Conservation (phyloP, 2,797 vertebrate genomes). For the Sus cebifrons region DNA sequence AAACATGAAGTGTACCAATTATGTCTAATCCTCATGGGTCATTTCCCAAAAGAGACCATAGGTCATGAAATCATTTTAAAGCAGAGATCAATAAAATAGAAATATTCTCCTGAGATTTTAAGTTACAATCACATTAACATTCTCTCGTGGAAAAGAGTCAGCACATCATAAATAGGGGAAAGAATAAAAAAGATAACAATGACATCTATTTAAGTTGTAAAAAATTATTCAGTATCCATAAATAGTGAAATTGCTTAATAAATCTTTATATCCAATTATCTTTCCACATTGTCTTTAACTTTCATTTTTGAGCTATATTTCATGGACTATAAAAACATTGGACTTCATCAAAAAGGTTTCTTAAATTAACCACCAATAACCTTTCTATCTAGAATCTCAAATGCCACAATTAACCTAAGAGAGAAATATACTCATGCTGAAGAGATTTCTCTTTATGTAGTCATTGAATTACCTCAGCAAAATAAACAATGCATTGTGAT, state of each 20-base stretch:
- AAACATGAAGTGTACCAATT: constrained; percentile 56
- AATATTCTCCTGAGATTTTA: constrained; percentile 47
- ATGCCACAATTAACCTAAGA: background rate
- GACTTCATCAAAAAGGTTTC: constrained; percentile 42
- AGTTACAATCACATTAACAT: constrained; percentile 38
- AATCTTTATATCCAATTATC: constrained; percentile 72
- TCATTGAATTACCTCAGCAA: background rate
- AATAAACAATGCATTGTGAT: background rate
- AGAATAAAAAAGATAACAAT: constrained; percentile 38
- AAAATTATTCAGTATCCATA: constrained; percentile 58
- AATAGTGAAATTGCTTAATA: constrained; percentile 78
- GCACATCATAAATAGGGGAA: constrained; percentile 32
- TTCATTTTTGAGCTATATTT: constrained; percentile 62
- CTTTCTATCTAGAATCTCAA: background rate
- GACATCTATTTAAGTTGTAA: constrained; percentile 41
- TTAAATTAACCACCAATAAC: background rate
- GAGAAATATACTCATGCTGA: background rate
- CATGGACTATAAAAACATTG: background rate
- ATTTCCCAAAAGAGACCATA: constrained; percentile 48
- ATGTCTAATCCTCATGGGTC: background rate
- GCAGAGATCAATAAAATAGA: constrained; percentile 65
- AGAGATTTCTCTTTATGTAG: background rate
- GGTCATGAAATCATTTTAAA: constrained; percentile 52
- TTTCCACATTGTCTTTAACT: constrained; percentile 49
- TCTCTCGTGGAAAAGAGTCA: background rate